Base-by-base conservation (phyloP, 2,888 invertebrate species). In the Proisotoma minuta region DNA sequence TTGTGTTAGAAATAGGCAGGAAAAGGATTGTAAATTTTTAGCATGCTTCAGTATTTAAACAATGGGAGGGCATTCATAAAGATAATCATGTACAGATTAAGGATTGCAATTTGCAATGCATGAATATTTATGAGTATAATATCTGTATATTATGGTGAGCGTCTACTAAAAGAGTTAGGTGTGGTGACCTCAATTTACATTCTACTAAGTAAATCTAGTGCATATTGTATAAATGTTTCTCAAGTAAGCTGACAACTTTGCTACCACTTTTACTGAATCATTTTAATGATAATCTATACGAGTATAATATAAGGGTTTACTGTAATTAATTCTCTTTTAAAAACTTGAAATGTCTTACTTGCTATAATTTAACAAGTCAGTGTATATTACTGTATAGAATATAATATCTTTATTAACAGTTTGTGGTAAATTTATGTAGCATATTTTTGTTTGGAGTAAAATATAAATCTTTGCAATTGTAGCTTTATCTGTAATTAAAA, bases 141-240 rank as follows among this genome's bases (percentile, higher is more conserved):
- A 18, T 5, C 5, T 20, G 43, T 43, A 34, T 15, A 54, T 54
- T 54, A 28, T 24, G 29, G 23, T 54, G 53, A 54, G 20, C n/a
- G 29, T 52, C 29, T 52, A 24, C 28, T n/a, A n/a, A n/a, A n/a
- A 24, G 12, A 54, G 53, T 54, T 54, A 54, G 53, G 53, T 54
- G 53, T 54, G 53, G 53, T 54, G 53, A 54, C 53, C 53, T 54
- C 53, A 54, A 54, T 54, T 54, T 54, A 20, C 8, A 5, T 12
- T 43, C 20, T 28, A 12, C 29, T n/a, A 27, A 27, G 51, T 51
- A 51, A 51, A 51, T 51, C 43, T 43, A 43, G 43, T 43, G 18
- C 43, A 43, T 15, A n/a, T 43, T 20, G 18, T 43, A 43, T 43
- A 43, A 34, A 34, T 34, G 20, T 18, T 43, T 43, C 43, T 43